A percentile compares a stretch with the other conserved stretches of the same genome.
Evolutionary conservation across 2,797 vertebrate species (phyloP).

Genomic region (Coregonus sp.): DNA sequence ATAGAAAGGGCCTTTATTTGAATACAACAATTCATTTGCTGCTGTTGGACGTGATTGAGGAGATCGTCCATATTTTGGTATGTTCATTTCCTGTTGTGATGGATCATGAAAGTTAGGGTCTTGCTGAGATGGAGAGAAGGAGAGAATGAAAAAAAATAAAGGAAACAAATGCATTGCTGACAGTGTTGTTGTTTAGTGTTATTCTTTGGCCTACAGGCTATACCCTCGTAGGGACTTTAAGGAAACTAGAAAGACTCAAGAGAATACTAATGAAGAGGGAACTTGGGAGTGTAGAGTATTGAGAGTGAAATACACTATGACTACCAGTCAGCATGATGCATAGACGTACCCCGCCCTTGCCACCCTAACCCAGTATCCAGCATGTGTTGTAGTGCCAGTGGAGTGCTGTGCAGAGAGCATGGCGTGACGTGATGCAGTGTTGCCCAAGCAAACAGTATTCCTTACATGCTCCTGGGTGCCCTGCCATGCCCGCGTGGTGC

Average conservation of each 20-base stretch:
- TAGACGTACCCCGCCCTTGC: background rate
- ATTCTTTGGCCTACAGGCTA: background rate
- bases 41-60: constrained; percentile 24
- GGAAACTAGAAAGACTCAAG: too few species aligned
- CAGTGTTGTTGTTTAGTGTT: background rate
- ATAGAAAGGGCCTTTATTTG: constrained; percentile 23
- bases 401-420: background rate
- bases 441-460: too few species aligned
- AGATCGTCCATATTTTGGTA: constrained; percentile 5
- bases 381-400: background rate
- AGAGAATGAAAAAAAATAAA: too few species aligned
- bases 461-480: background rate
- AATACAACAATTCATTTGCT: constrained; percentile 36
- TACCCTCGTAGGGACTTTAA: background rate
- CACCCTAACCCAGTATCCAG: background rate
- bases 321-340: background rate
- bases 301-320: background rate
- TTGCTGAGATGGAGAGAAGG: background rate
- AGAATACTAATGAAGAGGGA: too few species aligned
- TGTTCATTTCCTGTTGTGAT: constrained; percentile 1
- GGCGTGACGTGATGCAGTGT: background rate
- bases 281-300: background rate
- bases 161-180: background rate
- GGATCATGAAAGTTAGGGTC: constrained; percentile 8
- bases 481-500: background rate